Evolutionary conservation across 1,140 invertebrate genomes (phyloP), one percentile per base, ranked within the genome.

Genomic region (Hylaeus anthracinus): DNA sequence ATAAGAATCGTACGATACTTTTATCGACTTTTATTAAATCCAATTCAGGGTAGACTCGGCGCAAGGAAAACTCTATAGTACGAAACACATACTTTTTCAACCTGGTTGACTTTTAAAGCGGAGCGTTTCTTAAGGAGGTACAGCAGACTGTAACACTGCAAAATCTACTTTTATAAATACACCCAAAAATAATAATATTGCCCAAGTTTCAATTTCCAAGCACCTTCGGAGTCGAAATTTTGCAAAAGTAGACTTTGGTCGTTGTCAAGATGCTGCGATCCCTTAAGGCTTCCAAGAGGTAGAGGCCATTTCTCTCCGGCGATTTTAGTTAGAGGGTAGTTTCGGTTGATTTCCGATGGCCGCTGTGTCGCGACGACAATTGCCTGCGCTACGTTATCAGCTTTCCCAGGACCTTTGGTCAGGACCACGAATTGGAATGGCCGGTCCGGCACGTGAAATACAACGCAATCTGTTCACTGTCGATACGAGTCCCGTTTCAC

Each of bases 401-500:
- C 81, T 74, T 56, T 74, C 55, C 55, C 71, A 56, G 43, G 5
- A 69, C 26, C 65, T 58, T 66, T 39, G 51, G 51, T 39, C 39
- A 10, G 41, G 51, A 5, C 14, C 58, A 14, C 73, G 66, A 80
- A 87, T 83, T 81, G 82, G 41, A 72, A 76, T 41, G 61, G 43
- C 58, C 6, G 37, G 10, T 37, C n/a, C 61, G 66, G 41, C 61
- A 58, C 65, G 79, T 85, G 70, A 88, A 87, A 79, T 88, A 87
- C 83, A 80, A 78, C 60, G 78, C 71, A 77, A 87, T 87, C 86
- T 85, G 79, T 82, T 69, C 77, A 58, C 55, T 60, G 76, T 80
- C 82, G 69, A 88, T 87, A 75, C 81, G 72, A 64, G 55, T 58
- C 43, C 37, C 63, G 26, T 37, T 63, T 53, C 63, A 70, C 67